Evolutionary conservation across 1,140 invertebrate genomes (phyloP), one percentile per base, ranked within the genome.

Genomic region (Epicauta chinensis): DNA sequence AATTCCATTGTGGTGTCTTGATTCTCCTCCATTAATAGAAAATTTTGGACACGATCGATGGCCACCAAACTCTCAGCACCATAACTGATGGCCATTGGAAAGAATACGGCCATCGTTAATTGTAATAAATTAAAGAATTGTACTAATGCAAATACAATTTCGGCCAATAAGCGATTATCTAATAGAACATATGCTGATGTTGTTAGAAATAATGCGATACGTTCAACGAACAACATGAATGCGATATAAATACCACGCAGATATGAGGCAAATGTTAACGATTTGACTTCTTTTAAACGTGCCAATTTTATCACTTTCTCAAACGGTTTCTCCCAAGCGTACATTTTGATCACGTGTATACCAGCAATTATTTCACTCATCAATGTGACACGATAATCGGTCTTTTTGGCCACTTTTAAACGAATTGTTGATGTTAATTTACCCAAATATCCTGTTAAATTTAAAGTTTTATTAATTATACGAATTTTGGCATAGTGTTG

Each of bases 331-430:
- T 89, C 86, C 86, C 23, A 23, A 23, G 23, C 23, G 23, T 23
- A 23, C 23, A 23, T 23, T 76, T 91, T 92, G 41, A 83, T 82
- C 0, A 91, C 83, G 68, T 89, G 78, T 32, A 84, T 81, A 0
- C 81, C 82, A 40, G 71, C 73, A 3, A 91, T 81, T 12, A 91
- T 80, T 71, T 91, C 89, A 60, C 81, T 86, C 87, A 91, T 91
- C 12, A 89, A 68, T 49, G 82, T 78, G 1, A 91, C 81, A 50
- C 89, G 73, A 63, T 87, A 79, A 64, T 92, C 89, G 0, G 88
- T 90, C 31, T 77, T 70, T 13, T 69, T 61, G 0, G 85, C 84
- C 11, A 83, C 84, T 66, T 81, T 78, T 7, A 76, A 68, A 47
- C 86, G 71, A 1, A 82, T 58, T 34, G 68, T 71, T 11, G 72